Conservation (phyloP, 2,888 invertebrate species). For the Silvanus unidentatus region DNA sequence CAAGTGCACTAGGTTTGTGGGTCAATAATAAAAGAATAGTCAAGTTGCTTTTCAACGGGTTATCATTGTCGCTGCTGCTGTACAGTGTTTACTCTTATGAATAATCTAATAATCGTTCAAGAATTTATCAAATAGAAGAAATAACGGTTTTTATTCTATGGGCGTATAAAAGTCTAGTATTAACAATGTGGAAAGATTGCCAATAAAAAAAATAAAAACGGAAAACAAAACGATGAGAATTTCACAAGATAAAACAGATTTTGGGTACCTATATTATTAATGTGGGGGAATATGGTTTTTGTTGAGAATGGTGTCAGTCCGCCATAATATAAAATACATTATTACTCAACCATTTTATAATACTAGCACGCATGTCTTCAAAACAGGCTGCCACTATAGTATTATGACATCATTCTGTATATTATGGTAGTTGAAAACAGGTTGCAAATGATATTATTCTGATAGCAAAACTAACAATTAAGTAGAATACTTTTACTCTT, state of each 20-base stretch:
- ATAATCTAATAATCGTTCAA: too few species aligned
- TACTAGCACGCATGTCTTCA: constrained; percentile 5
- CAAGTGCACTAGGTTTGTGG: constrained; percentile 8
- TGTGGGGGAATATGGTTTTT: not conserved
- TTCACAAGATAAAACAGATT: too few species aligned
- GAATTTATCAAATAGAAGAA: too few species aligned
- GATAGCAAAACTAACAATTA: too few species aligned
- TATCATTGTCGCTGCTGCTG: too few species aligned
- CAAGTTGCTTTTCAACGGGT: not conserved
- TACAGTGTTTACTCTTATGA: too few species aligned
- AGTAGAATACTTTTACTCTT: not conserved
- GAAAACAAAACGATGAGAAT: too few species aligned
- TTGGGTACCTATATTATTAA: not conserved
- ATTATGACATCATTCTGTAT: constrained; percentile 1
- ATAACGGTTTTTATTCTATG: too few species aligned
- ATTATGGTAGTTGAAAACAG: not conserved
- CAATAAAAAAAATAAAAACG: too few species aligned
- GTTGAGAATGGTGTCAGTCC: constrained; percentile 37
- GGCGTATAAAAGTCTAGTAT: too few species aligned
- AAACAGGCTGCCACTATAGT: not conserved
- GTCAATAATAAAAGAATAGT: constrained; percentile 7
- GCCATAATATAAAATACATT: constrained; percentile 19
- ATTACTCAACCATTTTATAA: constrained; percentile 28
- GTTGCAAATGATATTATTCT: not conserved
- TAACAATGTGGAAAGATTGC: too few species aligned